Percentiles rank a stretch among this genome's conserved stretches.
These are phyloP conservation scores for Sylvicola fuscatus DNA, from an alignment of 2,888 invertebrate genomes.

Conservation along the genomic window DNA sequence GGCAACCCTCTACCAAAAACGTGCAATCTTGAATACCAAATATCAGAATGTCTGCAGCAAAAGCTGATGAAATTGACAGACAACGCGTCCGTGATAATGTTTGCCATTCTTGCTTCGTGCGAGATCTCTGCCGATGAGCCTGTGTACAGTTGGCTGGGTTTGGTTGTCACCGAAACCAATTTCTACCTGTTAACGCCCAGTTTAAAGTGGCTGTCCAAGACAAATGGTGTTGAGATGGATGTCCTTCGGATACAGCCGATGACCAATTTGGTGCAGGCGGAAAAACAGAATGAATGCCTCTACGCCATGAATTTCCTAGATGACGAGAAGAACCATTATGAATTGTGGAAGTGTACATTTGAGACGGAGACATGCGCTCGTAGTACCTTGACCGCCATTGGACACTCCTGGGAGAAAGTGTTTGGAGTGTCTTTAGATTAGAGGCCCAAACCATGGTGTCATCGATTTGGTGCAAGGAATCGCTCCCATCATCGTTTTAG, in stretches of 20 bases:
- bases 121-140: conserved; percentile 18
- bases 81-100: conserved; percentile 21
- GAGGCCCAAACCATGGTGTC: too few relatives aligned
- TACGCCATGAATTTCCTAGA: conserved; percentile 29
- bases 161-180: conserved; percentile 23
- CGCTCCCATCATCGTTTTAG: too few relatives aligned
- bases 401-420: conserved; percentile 30
- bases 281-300: conserved; percentile 16
- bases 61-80: conserved; percentile 13
- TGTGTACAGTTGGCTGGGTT: conserved; percentile 14
- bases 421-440: conserved; percentile 28
- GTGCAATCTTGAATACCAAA: conserved; percentile 21
- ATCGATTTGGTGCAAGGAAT: too few relatives aligned
- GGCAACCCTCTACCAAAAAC: conserved; percentile 24
- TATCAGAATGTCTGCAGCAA: conserved; percentile 20
- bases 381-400: conserved; percentile 27
- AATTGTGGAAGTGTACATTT: conserved; percentile 28
- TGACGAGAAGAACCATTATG: conserved; percentile 27
- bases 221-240: conserved; percentile 12
- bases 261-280: conserved; percentile 31
- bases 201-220: conserved; percentile 26
- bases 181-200: conserved; percentile 26
- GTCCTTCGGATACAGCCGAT: conserved; percentile 26
- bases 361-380: conserved; percentile 26
- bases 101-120: conserved; percentile 24